Conservation (phyloP, 1,140 invertebrate genomes). For the Reticulitermes speratus region DNA sequence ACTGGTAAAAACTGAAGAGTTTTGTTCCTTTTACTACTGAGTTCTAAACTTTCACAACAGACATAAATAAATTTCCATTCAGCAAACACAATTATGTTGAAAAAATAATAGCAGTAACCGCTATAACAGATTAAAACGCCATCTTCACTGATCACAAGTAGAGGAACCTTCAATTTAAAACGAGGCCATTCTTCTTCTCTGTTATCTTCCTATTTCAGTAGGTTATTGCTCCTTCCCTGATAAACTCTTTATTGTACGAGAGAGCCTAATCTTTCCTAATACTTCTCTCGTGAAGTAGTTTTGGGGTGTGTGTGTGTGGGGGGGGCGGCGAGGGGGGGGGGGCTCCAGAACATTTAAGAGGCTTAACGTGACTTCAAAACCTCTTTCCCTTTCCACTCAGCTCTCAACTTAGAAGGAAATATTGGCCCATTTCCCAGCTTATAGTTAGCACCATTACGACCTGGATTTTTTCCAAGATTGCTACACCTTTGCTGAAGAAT, state of each 20-base stretch:
- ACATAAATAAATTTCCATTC: no score
- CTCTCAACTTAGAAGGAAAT: not conserved
- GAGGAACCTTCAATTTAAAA: not conserved
- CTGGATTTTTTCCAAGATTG: not conserved
- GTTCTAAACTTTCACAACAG: no score
- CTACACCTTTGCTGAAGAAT: not conserved
- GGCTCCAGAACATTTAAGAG: conserved; percentile 9
- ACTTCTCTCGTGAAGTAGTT: not conserved
- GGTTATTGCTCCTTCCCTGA: not conserved
- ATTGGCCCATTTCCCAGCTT: not conserved
- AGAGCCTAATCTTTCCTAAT: not conserved
- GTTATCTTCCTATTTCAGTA: not conserved
- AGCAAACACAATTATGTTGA: no score
- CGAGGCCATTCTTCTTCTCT: no score
- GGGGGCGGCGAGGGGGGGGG: not conserved
- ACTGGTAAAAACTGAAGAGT: no score
- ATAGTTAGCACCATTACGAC: not conserved
- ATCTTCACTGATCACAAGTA: not conserved
- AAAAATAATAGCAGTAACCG: no score
- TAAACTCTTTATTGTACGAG: not conserved
- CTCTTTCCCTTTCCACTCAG: not conserved
- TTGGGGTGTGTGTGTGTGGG: no score
- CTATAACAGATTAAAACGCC: not conserved
- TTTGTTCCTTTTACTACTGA: no score
- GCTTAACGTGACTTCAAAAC: not conserved